These are phyloP conservation scores for Eumerus sabulonum DNA, from an alignment of 2,888 invertebrate species.

Conservation along the genomic window DNA sequence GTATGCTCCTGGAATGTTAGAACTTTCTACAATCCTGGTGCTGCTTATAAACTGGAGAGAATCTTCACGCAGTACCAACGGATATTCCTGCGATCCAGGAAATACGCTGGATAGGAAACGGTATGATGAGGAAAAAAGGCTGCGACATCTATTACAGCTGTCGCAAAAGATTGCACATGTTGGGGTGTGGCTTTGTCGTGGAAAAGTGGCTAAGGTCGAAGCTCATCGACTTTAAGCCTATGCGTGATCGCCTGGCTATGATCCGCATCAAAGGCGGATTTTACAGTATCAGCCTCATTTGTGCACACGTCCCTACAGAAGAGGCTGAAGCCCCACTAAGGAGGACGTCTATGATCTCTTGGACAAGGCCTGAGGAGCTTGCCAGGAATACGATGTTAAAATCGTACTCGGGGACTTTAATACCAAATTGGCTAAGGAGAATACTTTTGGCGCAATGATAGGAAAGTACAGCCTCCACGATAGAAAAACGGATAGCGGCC, in stretches of 20 bases:
- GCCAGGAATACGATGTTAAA: background rate
- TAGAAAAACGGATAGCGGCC: background rate
- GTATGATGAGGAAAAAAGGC: no score
- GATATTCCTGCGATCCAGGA: no score
- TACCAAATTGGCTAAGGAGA: background rate
- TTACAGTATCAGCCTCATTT: background rate
- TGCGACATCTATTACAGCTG: background rate
- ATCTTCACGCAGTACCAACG: no score
- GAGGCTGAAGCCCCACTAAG: no score
- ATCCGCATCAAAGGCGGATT: slow-evolving; percentile 3
- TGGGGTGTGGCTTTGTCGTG: background rate
- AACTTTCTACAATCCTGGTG: no score
- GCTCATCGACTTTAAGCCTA: background rate
- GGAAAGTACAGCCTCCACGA: background rate
- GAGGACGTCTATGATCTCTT: no score
- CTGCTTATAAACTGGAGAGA: no score
- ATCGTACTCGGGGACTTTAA: slow-evolving; percentile 1
- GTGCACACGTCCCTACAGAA: background rate
- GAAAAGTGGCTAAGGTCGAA: background rate
- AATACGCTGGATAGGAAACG: no score
- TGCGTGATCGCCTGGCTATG: slow-evolving; percentile 1
- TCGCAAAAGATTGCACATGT: background rate
- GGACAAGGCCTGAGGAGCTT: no score
- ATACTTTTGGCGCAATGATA: background rate
- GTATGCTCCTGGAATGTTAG: no score